phyloP scores from a whole-genome alignment of 2,888 invertebrate genomes.

The Dendrolimus houi region DNA sequence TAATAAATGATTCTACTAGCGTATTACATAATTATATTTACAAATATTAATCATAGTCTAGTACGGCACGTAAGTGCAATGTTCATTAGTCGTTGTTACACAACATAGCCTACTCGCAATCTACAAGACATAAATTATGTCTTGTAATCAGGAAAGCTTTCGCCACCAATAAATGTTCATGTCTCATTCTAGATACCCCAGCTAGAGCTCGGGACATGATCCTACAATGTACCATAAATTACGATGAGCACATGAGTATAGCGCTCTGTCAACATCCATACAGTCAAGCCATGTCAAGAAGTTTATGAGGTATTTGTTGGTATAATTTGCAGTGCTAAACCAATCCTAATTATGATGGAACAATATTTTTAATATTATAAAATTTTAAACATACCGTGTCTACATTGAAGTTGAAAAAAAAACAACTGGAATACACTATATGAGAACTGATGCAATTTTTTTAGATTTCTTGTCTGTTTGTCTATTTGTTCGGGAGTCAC shows the following conservation, averaged over 20 bases:
- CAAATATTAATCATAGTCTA: no score
- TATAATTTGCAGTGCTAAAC: not conserved
- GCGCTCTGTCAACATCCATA: not conserved
- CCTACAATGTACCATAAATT: not conserved
- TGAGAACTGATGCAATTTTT: no score
- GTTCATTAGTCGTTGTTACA: not conserved
- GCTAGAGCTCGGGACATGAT: conserved; percentile 13
- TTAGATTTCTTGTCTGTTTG: no score
- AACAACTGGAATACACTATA: no score
- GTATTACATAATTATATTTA: no score
- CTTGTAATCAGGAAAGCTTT: not conserved
- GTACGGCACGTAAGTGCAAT: not conserved
- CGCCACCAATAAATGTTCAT: conserved; percentile 16
- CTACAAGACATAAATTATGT: not conserved
- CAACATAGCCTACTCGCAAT: not conserved
- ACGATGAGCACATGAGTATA: not conserved
- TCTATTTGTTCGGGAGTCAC: no score
- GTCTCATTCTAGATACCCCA: conserved; percentile 14
- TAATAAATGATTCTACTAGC: not conserved
- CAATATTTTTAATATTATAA: no score
- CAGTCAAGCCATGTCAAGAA: not conserved
- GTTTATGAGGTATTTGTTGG: not conserved
- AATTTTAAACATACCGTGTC: no score
- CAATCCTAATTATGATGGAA: no score
- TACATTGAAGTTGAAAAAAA: no score